Percentiles rank a stretch among this genome's conserved stretches.
These are phyloP conservation scores for Plectropomus leopardus DNA, from an alignment of 2,113 vertebrate species.

Conservation along the genomic window DNA sequence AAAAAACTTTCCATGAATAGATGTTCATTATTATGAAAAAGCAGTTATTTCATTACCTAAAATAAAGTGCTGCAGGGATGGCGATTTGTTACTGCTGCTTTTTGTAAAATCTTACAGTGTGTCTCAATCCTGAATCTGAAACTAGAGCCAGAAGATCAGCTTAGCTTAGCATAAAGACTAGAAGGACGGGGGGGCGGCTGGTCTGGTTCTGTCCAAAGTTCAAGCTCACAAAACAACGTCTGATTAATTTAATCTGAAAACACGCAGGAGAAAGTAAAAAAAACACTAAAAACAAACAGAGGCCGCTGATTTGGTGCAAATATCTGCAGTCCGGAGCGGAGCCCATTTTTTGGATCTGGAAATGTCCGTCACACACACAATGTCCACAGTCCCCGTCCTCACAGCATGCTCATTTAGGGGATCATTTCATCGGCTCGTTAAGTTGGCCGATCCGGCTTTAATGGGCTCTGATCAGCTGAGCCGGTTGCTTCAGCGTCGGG, in stretches of 20 bases:
- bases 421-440: slow-evolving; percentile 48
- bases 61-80: too few species aligned
- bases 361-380: neutral
- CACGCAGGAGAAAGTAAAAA: neutral
- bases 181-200: neutral
- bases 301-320: neutral
- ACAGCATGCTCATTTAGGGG: neutral
- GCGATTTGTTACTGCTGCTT: too few species aligned
- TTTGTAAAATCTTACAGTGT: too few species aligned
- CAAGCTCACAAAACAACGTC: neutral
- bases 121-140: too few species aligned
- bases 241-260: neutral
- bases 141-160: neutral
- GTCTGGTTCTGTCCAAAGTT: neutral
- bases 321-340: neutral
- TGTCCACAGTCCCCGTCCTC: neutral
- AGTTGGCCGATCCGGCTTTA: slow-evolving; percentile 22
- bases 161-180: neutral
- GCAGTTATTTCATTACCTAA: too few species aligned
- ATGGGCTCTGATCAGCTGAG: slow-evolving; percentile 51
- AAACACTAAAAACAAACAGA: too few species aligned
- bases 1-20: too few species aligned
- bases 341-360: neutral
- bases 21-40: too few species aligned
- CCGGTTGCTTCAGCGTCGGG: slow-evolving; percentile 26